These are phyloP conservation scores for Nematostella vectensis DNA, from an alignment of 92 coral and sea anemone genomes.

Conservation along the genomic window DNA sequence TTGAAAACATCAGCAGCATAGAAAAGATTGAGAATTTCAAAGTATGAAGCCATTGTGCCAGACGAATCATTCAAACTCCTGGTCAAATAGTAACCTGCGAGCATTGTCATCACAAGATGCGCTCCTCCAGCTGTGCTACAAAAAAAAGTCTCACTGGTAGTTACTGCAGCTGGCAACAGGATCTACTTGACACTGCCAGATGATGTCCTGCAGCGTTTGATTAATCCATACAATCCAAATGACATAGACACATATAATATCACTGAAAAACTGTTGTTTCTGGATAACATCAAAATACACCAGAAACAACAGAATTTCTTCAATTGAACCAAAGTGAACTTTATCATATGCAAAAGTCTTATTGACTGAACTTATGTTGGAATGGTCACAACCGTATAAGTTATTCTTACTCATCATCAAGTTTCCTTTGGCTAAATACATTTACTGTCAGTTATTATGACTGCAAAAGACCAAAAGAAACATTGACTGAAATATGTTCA, in stretches of 20 bases:
- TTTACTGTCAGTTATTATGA: too few relatives aligned
- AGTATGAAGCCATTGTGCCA: constrained; percentile 4
- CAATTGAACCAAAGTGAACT: too few relatives aligned
- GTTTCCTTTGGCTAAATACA: too few relatives aligned
- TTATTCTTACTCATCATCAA: too few relatives aligned
- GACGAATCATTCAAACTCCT: constrained; percentile 16
- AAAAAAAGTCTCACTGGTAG: constrained; percentile 5
- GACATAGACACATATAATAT: constrained; percentile 10
- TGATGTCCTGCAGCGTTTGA: constrained; percentile 11
- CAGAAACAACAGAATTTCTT: constrained; percentile 10
- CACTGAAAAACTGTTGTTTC: constrained; percentile 21
- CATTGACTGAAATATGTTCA: too few relatives aligned
- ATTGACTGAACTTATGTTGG: constrained; percentile 2
- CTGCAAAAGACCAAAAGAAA: too few relatives aligned
- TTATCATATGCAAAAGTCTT: too few relatives aligned
- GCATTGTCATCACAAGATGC: constrained; percentile 29
- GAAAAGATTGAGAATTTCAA: constrained; percentile 17
- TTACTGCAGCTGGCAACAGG: constrained; percentile 8
- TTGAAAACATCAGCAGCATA: constrained; percentile 1
- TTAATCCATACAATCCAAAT: constrained; percentile 15
- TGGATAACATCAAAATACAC: constrained; percentile 28
- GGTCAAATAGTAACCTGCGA: constrained; percentile 22
- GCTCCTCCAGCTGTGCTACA: constrained; percentile 18
- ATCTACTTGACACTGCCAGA: constrained; percentile 8
- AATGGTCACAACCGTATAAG: background rate